Base-by-base conservation (phyloP, 2,888 invertebrate genomes). In the Cephonodes hylas region DNA sequence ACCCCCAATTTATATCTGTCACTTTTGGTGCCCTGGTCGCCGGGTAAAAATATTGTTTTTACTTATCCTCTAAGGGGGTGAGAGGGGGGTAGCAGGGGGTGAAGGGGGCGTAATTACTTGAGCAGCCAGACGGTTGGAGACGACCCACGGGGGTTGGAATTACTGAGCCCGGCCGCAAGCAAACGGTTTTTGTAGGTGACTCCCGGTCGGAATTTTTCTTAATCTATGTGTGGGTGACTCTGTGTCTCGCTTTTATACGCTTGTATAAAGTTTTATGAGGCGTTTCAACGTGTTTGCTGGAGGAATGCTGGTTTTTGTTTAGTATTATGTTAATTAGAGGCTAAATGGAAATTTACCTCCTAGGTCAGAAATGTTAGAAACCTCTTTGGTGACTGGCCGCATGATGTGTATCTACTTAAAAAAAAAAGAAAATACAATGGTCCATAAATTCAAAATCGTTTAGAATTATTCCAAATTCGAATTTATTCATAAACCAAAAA, bases 1-100 rank as follows among this genome's bases (percentile, higher is more conserved):
- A 76, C 80, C 80, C 84, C 84, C 88, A 89, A 89, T 89, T 89
- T 90, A 89, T 90, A 88, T 86, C 87, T 88, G 90, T 90, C 89
- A 88, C 88, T 90, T 87, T 83, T 85, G 88, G 82, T 85, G 85
- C 79, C 81, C 79, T 84, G 87, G 84, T 83, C 85, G 83, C 83
- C 45, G 84, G 84, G 89, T 88, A 90, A 90, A 91, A 91, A 91
- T 91, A 91, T 90, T 91, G 90, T 91, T 91, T 91, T 91, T 89
- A 90, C 90, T 90, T 91, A 91, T 89, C 89, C 89, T 81, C 74
- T 67, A 69, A 71, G 80, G 80, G 78, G 70, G 68, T 63, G 74
- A 70, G 73, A 70, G 74, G 75, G n/a, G 77, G 72, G 70, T 63
- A 61, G 63, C 69, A 69, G 69, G 74, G 68, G 67, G 62, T 63